Evolutionary conservation across 2,797 vertebrate genomes (phyloP).

Genomic region (Tauraco hartlaubi): DNA sequence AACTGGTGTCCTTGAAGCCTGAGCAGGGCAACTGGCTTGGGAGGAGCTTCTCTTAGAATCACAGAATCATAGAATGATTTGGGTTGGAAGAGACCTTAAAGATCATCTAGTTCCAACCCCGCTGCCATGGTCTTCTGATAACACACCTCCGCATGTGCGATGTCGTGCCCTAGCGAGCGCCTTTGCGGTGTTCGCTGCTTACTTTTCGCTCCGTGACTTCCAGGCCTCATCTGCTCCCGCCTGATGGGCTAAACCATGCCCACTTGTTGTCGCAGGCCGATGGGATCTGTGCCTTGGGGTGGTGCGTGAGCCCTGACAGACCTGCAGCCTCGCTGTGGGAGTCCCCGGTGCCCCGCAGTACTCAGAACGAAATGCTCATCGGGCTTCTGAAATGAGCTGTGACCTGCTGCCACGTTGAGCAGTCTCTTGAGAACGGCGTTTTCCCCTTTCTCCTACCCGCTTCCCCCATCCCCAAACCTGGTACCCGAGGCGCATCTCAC

Average conservation of each 20-base stretch:
- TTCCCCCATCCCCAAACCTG: not conserved
- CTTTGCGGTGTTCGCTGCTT: not conserved
- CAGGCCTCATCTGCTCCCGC: not conserved
- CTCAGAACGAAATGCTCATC: not conserved
- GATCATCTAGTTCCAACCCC: no score
- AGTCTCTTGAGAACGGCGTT: not conserved
- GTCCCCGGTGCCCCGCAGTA: not conserved
- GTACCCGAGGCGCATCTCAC: fast-evolving
- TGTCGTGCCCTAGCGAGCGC: fast-evolving
- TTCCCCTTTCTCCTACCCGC: not conserved
- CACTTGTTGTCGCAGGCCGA: not conserved
- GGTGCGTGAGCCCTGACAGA: not conserved
- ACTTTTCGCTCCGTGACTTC: not conserved
- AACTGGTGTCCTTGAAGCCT: not conserved
- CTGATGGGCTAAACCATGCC: not conserved
- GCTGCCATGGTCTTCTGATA: not conserved
- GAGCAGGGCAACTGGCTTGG: not conserved
- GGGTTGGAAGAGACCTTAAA: no score
- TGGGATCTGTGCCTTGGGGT: not conserved
- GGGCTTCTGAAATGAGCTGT: not conserved
- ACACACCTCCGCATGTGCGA: fast-evolving
- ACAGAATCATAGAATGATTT: no score
- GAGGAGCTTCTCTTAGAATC: not conserved
- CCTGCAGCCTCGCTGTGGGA: fast-evolving
- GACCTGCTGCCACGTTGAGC: not conserved